Percentiles rank a stretch among this genome's conserved stretches.
phyloP scores from a whole-genome alignment of 1,140 invertebrate species.

The Bombus waltoni region DNA sequence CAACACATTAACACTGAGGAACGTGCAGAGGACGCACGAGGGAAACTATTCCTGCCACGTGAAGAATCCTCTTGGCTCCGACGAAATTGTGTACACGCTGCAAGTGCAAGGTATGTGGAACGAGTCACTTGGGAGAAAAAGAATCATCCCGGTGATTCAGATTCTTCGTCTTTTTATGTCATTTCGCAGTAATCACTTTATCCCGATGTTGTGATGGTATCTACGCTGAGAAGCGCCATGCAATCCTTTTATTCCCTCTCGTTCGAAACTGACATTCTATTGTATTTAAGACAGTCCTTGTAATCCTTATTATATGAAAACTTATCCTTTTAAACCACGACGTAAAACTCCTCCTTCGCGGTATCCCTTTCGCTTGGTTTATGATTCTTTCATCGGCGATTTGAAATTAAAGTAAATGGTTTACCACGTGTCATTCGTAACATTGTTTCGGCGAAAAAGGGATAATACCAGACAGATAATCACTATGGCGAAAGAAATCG shows the following conservation, averaged over 20 bases:
- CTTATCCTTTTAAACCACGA: neutral
- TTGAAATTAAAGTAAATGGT: neutral
- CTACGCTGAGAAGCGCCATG: neutral
- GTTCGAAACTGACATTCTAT: neutral
- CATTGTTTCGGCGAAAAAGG: neutral
- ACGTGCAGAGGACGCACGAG: conserved; percentile 84
- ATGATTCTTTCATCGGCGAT: neutral
- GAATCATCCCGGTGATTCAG: neutral
- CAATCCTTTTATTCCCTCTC: neutral
- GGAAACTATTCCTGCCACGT: conserved; percentile 87
- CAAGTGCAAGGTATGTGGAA: conserved; percentile 84
- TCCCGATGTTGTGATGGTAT: neutral
- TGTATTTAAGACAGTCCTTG: neutral
- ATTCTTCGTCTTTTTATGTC: neutral
- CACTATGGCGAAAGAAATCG: neutral
- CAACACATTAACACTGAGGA: conserved; percentile 84
- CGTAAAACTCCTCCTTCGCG: neutral
- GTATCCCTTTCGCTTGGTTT: neutral
- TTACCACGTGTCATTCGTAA: neutral
- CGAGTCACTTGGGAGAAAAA: neutral
- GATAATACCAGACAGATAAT: neutral
- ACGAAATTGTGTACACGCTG: conserved; percentile 85
- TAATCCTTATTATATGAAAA: neutral
- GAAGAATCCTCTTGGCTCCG: conserved; percentile 84
- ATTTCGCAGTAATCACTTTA: neutral